These are phyloP conservation scores for Microplitis demolitor DNA, from an alignment of 1,140 invertebrate species.

Conservation along the genomic window DNA sequence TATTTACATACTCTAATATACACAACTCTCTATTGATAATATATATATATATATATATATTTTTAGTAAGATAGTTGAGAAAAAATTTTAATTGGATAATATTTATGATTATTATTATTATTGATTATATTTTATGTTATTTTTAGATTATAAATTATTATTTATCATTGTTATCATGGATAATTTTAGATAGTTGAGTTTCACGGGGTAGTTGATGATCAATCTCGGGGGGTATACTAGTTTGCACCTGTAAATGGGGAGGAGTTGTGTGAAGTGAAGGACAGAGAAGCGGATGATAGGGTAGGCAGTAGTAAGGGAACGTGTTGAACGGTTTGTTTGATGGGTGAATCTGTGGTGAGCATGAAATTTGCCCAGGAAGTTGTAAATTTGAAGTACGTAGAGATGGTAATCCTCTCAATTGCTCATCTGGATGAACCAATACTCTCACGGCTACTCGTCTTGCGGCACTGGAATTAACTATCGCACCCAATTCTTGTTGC, in stretches of 20 bases:
- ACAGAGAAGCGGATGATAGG: constrained; percentile 59
- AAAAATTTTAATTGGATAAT: background rate
- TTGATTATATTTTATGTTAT: background rate
- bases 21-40: constrained; percentile 35
- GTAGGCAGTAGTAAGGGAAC: constrained; percentile 59
- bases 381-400: constrained; percentile 49
- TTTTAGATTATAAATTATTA: constrained; percentile 22
- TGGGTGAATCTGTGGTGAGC: constrained; percentile 50
- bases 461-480: constrained; percentile 55
- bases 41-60: background rate
- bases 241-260: constrained; percentile 53
- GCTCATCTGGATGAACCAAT: constrained; percentile 57
- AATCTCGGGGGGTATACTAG: constrained; percentile 44
- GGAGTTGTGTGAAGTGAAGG: constrained; percentile 45
- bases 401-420: constrained; percentile 49
- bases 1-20: constrained; percentile 61
- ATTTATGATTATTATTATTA: background rate
- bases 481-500: constrained; percentile 57
- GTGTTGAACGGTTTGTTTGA: constrained; percentile 52
- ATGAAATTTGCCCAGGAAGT: constrained; percentile 49
- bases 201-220: constrained; percentile 39
- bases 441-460: constrained; percentile 57
- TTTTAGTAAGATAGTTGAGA: background rate
- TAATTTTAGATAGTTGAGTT: constrained; percentile 47
- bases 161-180: constrained; percentile 39